Evolutionary conservation across 2,113 vertebrate genomes (phyloP).

Genomic region (Thamnophis sirtalis): DNA sequence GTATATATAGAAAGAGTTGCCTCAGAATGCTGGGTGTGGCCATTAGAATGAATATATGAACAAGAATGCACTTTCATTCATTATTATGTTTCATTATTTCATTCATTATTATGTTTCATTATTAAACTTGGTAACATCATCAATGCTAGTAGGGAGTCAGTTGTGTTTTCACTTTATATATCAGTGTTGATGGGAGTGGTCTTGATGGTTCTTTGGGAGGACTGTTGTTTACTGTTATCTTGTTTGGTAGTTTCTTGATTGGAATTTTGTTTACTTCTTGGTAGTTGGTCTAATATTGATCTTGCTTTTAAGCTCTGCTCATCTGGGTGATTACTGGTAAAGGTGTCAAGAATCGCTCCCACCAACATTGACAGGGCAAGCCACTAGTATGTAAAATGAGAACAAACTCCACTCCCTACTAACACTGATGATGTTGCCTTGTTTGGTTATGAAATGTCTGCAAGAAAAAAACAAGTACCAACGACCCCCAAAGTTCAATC

Average conservation of each 20-base stretch:
- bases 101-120: no score
- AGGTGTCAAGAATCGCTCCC: neutral
- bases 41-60: neutral
- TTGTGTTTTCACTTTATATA: neutral
- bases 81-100: no score
- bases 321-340: neutral
- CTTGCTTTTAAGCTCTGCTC: neutral
- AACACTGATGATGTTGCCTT: no score
- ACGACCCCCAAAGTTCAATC: no score
- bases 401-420: neutral
- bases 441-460: no score
- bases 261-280: neutral
- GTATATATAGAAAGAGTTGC: accelerated
- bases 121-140: neutral
- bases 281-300: neutral
- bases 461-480: no score
- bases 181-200: neutral
- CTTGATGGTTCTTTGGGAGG: neutral
- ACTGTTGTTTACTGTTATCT: neutral
- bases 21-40: neutral
- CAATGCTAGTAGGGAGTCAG: neutral
- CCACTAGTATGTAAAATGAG: neutral
- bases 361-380: neutral
- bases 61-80: neutral
- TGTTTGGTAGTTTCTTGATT: neutral